phyloP scores from a whole-genome alignment of 2,113 vertebrate species.

The Ammodytes marinus region DNA sequence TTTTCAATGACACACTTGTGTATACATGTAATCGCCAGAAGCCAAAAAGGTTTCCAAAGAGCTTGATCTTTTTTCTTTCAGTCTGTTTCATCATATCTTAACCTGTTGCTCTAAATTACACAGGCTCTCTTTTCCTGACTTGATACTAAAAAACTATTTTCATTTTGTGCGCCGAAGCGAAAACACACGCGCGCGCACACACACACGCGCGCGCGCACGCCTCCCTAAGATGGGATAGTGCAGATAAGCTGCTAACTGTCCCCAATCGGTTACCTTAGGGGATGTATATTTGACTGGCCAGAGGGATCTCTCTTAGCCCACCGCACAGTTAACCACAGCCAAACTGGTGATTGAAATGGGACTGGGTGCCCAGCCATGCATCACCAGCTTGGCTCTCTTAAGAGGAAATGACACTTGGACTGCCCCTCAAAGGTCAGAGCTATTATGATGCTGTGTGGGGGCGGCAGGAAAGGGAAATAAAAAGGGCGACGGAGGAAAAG shows the following conservation, averaged over 20 bases:
- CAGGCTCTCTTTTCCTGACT: slow-evolving; percentile 4
- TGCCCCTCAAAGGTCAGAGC: slow-evolving; percentile 63
- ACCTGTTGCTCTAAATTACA: slow-evolving; percentile 12
- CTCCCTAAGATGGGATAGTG: slow-evolving; percentile 4
- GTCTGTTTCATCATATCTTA: slow-evolving; percentile 41
- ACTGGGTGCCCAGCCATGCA: slow-evolving; percentile 42
- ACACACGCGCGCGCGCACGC: too few relatives aligned
- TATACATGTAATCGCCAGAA: not conserved
- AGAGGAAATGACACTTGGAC: slow-evolving; percentile 53
- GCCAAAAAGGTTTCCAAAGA: slow-evolving; percentile 5
- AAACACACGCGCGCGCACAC: too few relatives aligned
- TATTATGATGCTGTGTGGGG: slow-evolving; percentile 60
- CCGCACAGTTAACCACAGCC: slow-evolving; percentile 42
- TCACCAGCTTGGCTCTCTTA: slow-evolving; percentile 47
- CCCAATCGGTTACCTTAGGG: slow-evolving; percentile 19
- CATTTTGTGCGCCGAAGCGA: not conserved
- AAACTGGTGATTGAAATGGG: slow-evolving; percentile 57
- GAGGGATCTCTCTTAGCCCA: slow-evolving; percentile 9
- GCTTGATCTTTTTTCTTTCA: slow-evolving; percentile 20
- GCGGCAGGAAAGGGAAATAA: slow-evolving; percentile 69
- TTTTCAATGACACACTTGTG: not conserved
- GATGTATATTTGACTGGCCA: slow-evolving; percentile 42
- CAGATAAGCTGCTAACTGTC: slow-evolving; percentile 32
- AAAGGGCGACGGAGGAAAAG: slow-evolving; percentile 48
- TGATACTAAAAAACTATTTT: slow-evolving; percentile 26